A percentile compares a stretch with the other conserved stretches of the same genome.
Evolutionary conservation across 2,797 vertebrate species (phyloP).

Genomic region (Triplophysa bombifrons): DNA sequence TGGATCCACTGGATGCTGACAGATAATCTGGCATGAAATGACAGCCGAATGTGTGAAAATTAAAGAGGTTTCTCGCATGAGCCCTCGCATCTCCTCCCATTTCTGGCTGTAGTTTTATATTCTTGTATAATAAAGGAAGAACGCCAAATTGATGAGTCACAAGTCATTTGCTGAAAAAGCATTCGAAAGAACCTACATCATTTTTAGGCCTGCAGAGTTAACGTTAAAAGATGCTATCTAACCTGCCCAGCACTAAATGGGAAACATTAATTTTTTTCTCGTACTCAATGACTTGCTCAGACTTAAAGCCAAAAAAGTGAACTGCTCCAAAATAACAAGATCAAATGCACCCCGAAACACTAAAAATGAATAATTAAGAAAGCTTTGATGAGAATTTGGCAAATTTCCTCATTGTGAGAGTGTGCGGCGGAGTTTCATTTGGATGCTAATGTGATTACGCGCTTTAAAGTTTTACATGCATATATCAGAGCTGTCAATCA

Average conservation of each 20-base stretch:
- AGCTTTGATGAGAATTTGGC: slow-evolving; percentile 4
- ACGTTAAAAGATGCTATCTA: slow-evolving; percentile 32
- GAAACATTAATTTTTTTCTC: background rate
- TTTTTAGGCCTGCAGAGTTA: slow-evolving; percentile 26
- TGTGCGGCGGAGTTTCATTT: slow-evolving; percentile 49
- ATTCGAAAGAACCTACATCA: slow-evolving; percentile 11
- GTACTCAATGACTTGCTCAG: background rate
- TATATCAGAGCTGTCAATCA: slow-evolving; percentile 53
- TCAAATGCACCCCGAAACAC: slow-evolving; percentile 37
- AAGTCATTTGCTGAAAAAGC: slow-evolving; percentile 28
- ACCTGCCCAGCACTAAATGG: slow-evolving; percentile 1
- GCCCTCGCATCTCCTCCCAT: background rate
- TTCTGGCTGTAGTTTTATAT: background rate
- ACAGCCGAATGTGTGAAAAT: slow-evolving; percentile 28
- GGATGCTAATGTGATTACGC: slow-evolving; percentile 58
- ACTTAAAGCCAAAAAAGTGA: slow-evolving; percentile 20
- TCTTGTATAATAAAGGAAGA: background rate
- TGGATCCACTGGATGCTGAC: slow-evolving; percentile 6
- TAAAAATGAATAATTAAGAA: slow-evolving; percentile 37
- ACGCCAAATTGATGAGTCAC: slow-evolving; percentile 8
- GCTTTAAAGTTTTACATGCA: slow-evolving; percentile 44
- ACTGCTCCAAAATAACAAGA: slow-evolving; percentile 36
- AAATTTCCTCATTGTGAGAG: slow-evolving; percentile 34
- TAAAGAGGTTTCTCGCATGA: background rate
- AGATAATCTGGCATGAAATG: slow-evolving; percentile 44